Evolutionary conservation across 2,113 vertebrate genomes (phyloP).

Genomic region (Struthio camelus): DNA sequence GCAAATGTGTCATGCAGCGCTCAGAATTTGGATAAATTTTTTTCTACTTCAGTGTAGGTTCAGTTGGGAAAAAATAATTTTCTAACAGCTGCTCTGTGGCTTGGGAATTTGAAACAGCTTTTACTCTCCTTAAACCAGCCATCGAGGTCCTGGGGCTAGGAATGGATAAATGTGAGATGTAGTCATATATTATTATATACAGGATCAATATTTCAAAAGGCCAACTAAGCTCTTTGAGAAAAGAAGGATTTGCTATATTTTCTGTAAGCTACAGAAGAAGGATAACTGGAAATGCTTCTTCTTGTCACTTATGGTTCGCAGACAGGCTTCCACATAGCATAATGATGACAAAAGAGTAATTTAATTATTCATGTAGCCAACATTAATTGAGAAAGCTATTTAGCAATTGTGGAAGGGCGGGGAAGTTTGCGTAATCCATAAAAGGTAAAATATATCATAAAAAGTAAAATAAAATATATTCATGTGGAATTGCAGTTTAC

Average conservation of each 20-base stretch:
- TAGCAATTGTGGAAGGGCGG: background rate
- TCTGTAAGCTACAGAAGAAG: background rate
- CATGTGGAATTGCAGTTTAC: background rate
- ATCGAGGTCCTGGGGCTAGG: background rate
- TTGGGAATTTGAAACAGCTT: constrained; percentile 39
- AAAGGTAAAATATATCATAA: background rate
- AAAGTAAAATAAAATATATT: background rate
- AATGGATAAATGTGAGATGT: background rate
- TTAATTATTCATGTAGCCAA: background rate
- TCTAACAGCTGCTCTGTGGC: background rate
- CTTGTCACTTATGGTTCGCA: background rate
- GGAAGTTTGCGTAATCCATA: background rate
- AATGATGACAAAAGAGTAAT: background rate
- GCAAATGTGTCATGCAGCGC: constrained; percentile 6
- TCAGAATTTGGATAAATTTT: constrained; percentile 46
- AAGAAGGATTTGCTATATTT: background rate
- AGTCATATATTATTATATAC: constrained; percentile 37
- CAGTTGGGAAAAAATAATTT: constrained; percentile 22
- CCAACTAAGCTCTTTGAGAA: background rate
- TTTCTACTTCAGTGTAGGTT: constrained; percentile 4
- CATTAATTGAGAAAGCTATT: background rate
- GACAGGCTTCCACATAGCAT: background rate
- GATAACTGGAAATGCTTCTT: background rate
- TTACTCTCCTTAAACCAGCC: constrained; percentile 25
- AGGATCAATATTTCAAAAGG: constrained; percentile 52